Percentiles rank a stretch among this genome's conserved stretches.
Conservation (phyloP, 2,888 invertebrate genomes). For the Sthenelais limicola region DNA sequence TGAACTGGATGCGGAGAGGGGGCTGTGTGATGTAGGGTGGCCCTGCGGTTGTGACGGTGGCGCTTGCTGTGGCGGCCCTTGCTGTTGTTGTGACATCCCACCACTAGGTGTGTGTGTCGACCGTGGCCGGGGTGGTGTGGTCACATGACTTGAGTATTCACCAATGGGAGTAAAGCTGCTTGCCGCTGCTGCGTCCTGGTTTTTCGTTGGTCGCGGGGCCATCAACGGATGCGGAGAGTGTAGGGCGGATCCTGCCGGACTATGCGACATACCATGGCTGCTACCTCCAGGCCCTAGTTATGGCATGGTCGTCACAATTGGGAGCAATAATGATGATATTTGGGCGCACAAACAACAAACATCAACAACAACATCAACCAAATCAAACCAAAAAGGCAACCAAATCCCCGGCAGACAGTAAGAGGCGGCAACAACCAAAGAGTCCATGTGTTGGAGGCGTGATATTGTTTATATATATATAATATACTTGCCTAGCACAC, state of each 20-base stretch:
- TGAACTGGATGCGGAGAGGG: constrained; percentile 25
- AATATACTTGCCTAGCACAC: constrained; percentile 19
- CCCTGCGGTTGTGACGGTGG: too few relatives aligned
- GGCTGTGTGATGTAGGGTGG: constrained; percentile 36
- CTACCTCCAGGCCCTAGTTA: constrained; percentile 3
- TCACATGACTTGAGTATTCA: constrained; percentile 52
- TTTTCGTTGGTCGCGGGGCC: constrained; percentile 57
- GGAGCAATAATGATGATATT: too few relatives aligned
- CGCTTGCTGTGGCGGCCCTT: constrained; percentile 10
- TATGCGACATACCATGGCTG: constrained; percentile 49
- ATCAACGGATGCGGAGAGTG: constrained; percentile 71
- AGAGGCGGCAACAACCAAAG: constrained; percentile 26
- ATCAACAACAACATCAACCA: constrained; percentile 39
- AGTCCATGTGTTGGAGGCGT: constrained; percentile 29
- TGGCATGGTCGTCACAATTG: too few relatives aligned
- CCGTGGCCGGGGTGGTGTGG: constrained; percentile 67
- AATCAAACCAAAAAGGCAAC: constrained; percentile 40
- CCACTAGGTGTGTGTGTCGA: constrained; percentile 64
- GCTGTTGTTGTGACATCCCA: constrained; percentile 51
- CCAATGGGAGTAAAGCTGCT: constrained; percentile 52
- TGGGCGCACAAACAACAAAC: constrained; percentile 24
- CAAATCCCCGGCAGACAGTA: constrained; percentile 33
- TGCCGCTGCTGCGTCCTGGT: constrained; percentile 53
- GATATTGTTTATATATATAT: constrained; percentile 7
- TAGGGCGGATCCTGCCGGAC: constrained; percentile 66